Evolutionary conservation across 2,888 invertebrate genomes (phyloP).

Genomic region (Synergus japonicus): DNA sequence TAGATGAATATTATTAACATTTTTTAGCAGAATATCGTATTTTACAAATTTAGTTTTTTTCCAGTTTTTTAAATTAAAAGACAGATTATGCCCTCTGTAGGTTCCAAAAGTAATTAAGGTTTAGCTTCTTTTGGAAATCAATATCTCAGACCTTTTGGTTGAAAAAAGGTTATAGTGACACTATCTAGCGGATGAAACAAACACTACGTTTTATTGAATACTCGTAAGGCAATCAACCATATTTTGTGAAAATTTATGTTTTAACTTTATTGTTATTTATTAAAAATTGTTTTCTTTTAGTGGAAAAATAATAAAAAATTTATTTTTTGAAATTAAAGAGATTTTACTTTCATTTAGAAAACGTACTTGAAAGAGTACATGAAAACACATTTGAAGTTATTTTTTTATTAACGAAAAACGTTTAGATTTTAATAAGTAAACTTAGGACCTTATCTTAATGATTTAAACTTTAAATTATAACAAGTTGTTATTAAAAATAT

Average conservation of each 20-base stretch:
- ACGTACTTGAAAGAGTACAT: no score
- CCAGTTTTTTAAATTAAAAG: background rate
- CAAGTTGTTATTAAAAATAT: background rate
- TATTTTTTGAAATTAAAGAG: no score
- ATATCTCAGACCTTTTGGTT: background rate
- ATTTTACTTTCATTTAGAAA: no score
- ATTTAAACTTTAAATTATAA: background rate
- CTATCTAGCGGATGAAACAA: background rate
- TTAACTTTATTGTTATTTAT: background rate
- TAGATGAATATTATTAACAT: background rate
- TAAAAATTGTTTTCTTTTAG: background rate
- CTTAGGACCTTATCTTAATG: no score
- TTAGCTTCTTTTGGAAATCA: background rate
- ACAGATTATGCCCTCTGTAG: background rate
- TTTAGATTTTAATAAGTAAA: no score
- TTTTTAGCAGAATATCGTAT: no score
- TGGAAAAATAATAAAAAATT: no score
- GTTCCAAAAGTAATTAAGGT: background rate
- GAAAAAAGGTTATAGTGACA: background rate
- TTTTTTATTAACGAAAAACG: no score
- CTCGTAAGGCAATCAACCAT: background rate
- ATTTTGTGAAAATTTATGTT: no score
- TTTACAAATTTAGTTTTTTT: background rate
- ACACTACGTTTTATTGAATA: background rate
- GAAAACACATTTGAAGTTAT: no score